phyloP scores from a whole-genome alignment of 1,140 invertebrate species.

The Pachypsylla venusta region DNA sequence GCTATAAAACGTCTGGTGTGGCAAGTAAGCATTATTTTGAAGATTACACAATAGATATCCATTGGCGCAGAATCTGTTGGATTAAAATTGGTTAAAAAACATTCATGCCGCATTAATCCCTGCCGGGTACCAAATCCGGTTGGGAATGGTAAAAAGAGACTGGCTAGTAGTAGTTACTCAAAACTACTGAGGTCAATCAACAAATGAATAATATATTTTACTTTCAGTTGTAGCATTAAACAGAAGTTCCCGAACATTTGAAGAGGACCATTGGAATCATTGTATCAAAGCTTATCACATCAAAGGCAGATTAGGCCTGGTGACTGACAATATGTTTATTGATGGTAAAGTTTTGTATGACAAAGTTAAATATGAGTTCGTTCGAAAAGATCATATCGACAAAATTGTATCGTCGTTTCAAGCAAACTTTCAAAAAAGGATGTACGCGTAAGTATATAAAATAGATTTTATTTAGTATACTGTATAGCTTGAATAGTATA shows the following conservation, averaged over 20 bases:
- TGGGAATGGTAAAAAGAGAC: no score
- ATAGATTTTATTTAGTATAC: not conserved
- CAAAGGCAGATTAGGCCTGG: slow-evolving; percentile 58
- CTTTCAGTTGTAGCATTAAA: no score
- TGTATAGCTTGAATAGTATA: no score
- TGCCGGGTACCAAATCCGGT: no score
- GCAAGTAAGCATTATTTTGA: slow-evolving; percentile 46
- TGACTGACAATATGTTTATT: slow-evolving; percentile 56
- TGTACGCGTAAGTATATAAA: slow-evolving; percentile 55
- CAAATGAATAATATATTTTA: no score
- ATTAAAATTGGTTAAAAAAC: no score
- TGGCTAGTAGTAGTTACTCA: no score
- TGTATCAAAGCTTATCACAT: slow-evolving; percentile 55
- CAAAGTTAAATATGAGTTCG: slow-evolving; percentile 50
- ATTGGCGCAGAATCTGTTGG: no score
- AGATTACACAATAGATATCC: no score
- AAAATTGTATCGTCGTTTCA: slow-evolving; percentile 56
- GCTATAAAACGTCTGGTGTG: slow-evolving; percentile 49
- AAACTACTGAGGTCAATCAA: no score
- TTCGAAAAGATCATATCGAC: slow-evolving; percentile 49
- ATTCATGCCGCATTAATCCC: no score
- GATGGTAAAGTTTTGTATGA: slow-evolving; percentile 51
- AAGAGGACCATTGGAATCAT: slow-evolving; percentile 26
- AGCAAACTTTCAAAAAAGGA: slow-evolving; percentile 61
- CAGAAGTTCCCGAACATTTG: no score